phyloP scores from a whole-genome alignment of 30 jellyfish, hydroid and myxozoan species.

The Sanderia malayensis region DNA sequence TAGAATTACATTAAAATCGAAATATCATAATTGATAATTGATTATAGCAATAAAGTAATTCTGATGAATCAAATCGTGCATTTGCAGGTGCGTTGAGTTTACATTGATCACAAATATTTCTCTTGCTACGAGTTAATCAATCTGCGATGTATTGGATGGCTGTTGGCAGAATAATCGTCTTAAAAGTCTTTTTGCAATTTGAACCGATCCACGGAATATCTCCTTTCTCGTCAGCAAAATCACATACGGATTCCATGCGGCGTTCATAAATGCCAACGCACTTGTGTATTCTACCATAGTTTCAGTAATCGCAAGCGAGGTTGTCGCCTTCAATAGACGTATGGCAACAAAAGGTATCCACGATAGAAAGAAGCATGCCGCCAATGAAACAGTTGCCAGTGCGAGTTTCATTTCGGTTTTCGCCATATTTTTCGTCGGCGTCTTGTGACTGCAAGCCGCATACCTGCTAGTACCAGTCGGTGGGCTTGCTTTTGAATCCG shows the following conservation, averaged over 20 bases:
- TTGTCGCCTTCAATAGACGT: conserved; percentile 12
- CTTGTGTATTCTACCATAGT: conserved; percentile 24
- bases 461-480: too few species aligned
- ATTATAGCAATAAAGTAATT: too few species aligned
- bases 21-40: too few species aligned
- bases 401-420: conserved; percentile 51
- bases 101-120: too few species aligned
- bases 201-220: conserved; percentile 19
- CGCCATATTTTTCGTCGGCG: conserved; percentile 1
- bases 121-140: too few species aligned
- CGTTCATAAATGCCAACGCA: conserved; percentile 31
- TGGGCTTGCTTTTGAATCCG: too few species aligned
- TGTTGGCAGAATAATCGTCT: neutral
- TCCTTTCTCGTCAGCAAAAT: conserved; percentile 35
- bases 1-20: too few species aligned
- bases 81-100: too few species aligned
- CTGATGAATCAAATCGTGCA: too few species aligned
- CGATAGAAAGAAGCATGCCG: conserved; percentile 28
- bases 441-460: neutral
- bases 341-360: conserved; percentile 52
- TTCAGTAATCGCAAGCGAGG: conserved; percentile 16
- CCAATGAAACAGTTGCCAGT: conserved; percentile 40
- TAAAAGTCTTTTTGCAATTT: neutral
- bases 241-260: conserved; percentile 57
- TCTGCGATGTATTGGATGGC: too few species aligned